phyloP scores from a whole-genome alignment of 2,888 invertebrate genomes.

The Orthosia cruda region DNA sequence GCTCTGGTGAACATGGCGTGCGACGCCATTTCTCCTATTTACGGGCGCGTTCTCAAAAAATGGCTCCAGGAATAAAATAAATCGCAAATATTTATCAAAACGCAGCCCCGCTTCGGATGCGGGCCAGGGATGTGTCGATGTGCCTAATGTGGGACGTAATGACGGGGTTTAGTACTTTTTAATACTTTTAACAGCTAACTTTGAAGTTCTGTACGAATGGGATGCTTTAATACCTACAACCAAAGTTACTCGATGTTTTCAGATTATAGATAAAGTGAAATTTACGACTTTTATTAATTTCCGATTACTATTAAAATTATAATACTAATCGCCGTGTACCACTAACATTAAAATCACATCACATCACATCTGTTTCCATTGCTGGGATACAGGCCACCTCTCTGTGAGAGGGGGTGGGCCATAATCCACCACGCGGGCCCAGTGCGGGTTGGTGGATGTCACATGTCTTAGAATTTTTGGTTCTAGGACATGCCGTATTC shows the following conservation, averaged over 20 bases:
- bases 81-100: conserved; percentile 90
- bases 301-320: not conserved
- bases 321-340: not conserved
- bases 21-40: conserved; percentile 84
- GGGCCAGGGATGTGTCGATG: conserved; percentile 73
- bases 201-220: not conserved
- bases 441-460: too few species aligned
- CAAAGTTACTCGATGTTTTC: not conserved
- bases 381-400: too few species aligned
- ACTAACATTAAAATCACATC: not conserved
- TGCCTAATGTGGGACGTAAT: conserved; percentile 53
- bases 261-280: not conserved
- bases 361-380: too few species aligned
- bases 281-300: conserved; percentile 8
- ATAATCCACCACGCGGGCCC: too few species aligned
- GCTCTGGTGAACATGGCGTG: conserved; percentile 80
- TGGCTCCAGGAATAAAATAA: conserved; percentile 87
- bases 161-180: conserved; percentile 31
- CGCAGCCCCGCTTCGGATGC: conserved; percentile 75
- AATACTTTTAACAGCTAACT: conserved; percentile 28
- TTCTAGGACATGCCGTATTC: too few species aligned
- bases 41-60: conserved; percentile 86
- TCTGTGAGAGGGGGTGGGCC: too few species aligned
- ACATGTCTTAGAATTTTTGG: too few species aligned
- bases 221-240: not conserved